Base-by-base conservation (phyloP, 2,888 invertebrate species). In the Abrostola triplasia region DNA sequence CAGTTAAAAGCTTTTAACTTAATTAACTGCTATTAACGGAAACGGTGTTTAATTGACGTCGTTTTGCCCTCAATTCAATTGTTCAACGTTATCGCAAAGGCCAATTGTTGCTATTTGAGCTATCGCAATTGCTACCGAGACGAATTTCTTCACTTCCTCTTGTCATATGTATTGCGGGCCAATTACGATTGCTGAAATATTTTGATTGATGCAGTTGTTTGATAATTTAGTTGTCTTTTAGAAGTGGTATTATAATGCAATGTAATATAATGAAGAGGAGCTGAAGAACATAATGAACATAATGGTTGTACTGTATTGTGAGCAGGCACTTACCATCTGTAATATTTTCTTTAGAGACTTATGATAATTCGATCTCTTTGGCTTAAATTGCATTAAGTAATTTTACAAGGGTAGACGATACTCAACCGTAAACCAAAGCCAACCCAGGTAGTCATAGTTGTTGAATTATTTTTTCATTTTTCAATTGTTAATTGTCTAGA, bases 11-110 rank as follows among this genome's bases (percentile, higher is more conserved):
- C 91, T 90, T 85, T 92, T 92, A 90, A 86, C 79, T 79, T 88
- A 91, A 93, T 92, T 87, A 91, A 89, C 70, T 71, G 85, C 87
- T 86, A 90, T 92, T 89, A 90, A 84, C 77, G 68, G 77, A 88
- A 93, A 86, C 86, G 90, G 81, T 91, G 88, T 92, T 92, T 91
- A 92, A 93, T 93, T 92, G 92, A 85, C 86, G 87, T 89, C 87
- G 81, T 81, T 82, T 79, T 82, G 73, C 77, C 84, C 80, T 80
- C 89, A 89, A 91, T 92, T 90, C 90, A 91, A 92, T 93, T 93
- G 89, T 87, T 76, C 56, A 59, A 67, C 72, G 70, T 83, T 89
- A 89, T 90, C 89, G 77, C 64, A 42, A 65, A 63, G 74, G 73
- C 80, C 87, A 90, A 90, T 92, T 90, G 86, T 76, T 60, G 68